Evolutionary conservation across 1,140 invertebrate species (phyloP), one percentile per base, ranked within the genome.

Genomic region (Pogonomyrmex californicus): DNA sequence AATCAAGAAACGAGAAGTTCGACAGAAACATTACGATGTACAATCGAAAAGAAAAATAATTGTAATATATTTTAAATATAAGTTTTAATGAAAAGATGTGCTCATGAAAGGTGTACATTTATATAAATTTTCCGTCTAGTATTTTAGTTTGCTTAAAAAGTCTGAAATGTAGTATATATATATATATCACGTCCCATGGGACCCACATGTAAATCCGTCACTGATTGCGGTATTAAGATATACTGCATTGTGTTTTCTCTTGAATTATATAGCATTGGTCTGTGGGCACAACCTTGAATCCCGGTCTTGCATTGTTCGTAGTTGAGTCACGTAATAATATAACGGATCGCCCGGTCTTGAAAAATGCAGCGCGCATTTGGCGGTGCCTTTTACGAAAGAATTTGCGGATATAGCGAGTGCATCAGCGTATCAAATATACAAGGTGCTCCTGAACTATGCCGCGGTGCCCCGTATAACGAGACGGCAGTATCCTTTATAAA

Each of bases 271-370:
- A 60, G 41, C 33, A 49, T 83, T n/a, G 68, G 68, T 38, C 17
- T 44, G 54, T 60, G 68, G 44, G 79, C 10, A 12, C 68, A 83
- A 83, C 58, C 88, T 73, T 86, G 82, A 49, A 76, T 89, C 81
- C 4, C 58, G 56, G 62, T 83, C 88, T 62, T n/a, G 33, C 71
- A 38, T 73, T 83, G 86, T 86, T 85, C 47, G 73, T 77, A 90
- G 54, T 75, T 68, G 58, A 58, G 75, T 90, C 89, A 90, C 88
- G 89, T 89, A 90, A 90, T 85, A 68, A 41, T 60, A 73, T 87
- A 87, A 90, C 89, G 89, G 86, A 81, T 79, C 77, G 51, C 36
- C 33, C 62, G 47, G 54, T 65, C 54, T 58, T 36, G 77, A 78
- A 82, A 68, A 66, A 63, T 79, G 60, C 17, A 56, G 6, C 33